Evolutionary conservation across 2,113 vertebrate species (phyloP).

Genomic region (Pterophyllum scalare): DNA sequence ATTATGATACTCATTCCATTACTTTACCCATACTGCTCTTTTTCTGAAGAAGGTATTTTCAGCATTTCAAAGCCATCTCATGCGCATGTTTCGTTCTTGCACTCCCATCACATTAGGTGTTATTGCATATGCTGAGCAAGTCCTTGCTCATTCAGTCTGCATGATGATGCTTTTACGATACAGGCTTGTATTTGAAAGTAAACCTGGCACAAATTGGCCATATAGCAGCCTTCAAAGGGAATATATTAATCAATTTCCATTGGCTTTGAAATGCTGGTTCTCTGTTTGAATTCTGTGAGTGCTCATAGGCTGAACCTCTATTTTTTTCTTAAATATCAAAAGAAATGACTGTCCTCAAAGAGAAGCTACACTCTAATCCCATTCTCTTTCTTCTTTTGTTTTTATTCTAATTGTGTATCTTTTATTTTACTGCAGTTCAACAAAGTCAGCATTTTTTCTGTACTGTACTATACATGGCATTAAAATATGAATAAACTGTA

Average conservation of each 20-base stretch:
- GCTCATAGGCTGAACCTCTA: slow-evolving; percentile 4
- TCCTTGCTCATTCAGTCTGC: slow-evolving; percentile 31
- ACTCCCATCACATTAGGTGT: slow-evolving; percentile 10
- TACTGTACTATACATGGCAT: background rate
- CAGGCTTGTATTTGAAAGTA: slow-evolving; percentile 41
- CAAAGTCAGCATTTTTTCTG: slow-evolving; percentile 15
- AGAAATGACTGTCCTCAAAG: slow-evolving; percentile 33
- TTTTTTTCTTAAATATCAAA: slow-evolving; percentile 33
- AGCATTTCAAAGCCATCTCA: background rate
- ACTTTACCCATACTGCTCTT: background rate
- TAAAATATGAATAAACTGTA: background rate
- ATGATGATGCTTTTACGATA: slow-evolving; percentile 38
- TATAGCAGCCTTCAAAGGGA: slow-evolving; percentile 72
- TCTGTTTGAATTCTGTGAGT: slow-evolving; percentile 52
- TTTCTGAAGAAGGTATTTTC: slow-evolving; percentile 22
- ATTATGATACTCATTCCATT: background rate
- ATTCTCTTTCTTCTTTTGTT: slow-evolving; percentile 3
- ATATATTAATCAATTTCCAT: slow-evolving; percentile 71
- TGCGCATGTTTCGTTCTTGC: background rate
- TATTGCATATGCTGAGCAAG: slow-evolving; percentile 23
- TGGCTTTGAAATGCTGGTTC: slow-evolving; percentile 70
- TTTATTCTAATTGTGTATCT: background rate
- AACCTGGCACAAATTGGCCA: slow-evolving; percentile 59
- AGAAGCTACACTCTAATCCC: slow-evolving; percentile 6
- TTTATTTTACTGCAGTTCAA: background rate